Percentiles rank a stretch among this genome's conserved stretches.
phyloP scores from a whole-genome alignment of 2,113 vertebrate species.

The Lagopus muta region DNA sequence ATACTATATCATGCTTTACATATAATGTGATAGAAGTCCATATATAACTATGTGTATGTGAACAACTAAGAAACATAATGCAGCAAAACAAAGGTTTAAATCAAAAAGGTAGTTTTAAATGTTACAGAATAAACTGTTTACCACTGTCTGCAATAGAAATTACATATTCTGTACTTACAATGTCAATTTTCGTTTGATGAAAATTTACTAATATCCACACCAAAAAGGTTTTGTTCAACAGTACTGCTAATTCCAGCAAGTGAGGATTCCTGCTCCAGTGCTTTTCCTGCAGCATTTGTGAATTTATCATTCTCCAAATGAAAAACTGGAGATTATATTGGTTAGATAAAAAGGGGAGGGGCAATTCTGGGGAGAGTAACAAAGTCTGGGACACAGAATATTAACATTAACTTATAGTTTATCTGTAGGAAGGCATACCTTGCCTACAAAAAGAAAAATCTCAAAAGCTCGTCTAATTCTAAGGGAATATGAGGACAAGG shows the following conservation, averaged over 20 bases:
- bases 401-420: slow-evolving; percentile 20
- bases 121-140: not conserved
- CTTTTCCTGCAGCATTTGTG: not conserved
- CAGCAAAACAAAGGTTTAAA: not conserved
- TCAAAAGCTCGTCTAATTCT: slow-evolving; percentile 17
- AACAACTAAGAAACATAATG: not conserved
- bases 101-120: not conserved
- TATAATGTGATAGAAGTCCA: not conserved
- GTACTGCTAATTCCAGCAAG: not conserved
- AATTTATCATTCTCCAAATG: slow-evolving; percentile 33
- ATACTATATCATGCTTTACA: not conserved
- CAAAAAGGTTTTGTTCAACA: not conserved
- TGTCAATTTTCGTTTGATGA: not conserved
- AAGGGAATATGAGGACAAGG: slow-evolving; percentile 25
- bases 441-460: slow-evolving; percentile 8
- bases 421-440: not conserved
- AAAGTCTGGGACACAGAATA: slow-evolving; percentile 15
- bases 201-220: not conserved
- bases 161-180: not conserved
- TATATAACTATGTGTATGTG: not conserved
- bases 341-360: not conserved
- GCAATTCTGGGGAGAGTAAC: not conserved
- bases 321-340: slow-evolving; percentile 36
- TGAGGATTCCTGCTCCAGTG: slow-evolving; percentile 14
- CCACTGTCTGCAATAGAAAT: not conserved